Percentiles rank a stretch among this genome's conserved stretches.
These are phyloP conservation scores for Tachysurus fulvidraco DNA, from an alignment of 2,113 vertebrate genomes.

Conservation along the genomic window DNA sequence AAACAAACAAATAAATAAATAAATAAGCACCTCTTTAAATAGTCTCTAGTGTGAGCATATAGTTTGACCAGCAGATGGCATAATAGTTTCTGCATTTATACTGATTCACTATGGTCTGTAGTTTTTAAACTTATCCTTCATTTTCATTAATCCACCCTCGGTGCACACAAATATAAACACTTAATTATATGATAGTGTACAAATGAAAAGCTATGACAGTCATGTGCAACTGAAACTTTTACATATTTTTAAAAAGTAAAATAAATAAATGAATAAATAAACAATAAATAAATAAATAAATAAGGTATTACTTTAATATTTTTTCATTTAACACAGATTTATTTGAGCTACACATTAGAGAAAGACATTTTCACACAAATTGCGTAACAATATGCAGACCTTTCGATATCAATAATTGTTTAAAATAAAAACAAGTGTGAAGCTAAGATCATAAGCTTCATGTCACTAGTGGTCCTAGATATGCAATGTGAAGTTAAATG, in stretches of 20 bases:
- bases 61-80: conserved; percentile 17
- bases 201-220: no score
- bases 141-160: not conserved
- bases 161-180: not conserved
- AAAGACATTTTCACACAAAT: no score
- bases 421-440: not conserved
- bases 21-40: not conserved
- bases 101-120: not conserved
- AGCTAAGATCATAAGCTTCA: not conserved
- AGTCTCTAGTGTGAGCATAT: not conserved
- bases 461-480: not conserved
- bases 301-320: no score
- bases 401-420: not conserved
- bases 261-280: no score
- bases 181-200: not conserved
- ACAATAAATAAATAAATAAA: no score
- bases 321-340: not conserved
- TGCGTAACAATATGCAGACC: not conserved
- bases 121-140: not conserved
- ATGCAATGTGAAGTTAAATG: not conserved
- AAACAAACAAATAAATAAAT: not conserved
- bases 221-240: no score
- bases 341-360: not conserved
- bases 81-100: not conserved
- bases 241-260: not conserved